phyloP scores from a whole-genome alignment of 2,888 invertebrate genomes.

The Flexamia atlantica region DNA sequence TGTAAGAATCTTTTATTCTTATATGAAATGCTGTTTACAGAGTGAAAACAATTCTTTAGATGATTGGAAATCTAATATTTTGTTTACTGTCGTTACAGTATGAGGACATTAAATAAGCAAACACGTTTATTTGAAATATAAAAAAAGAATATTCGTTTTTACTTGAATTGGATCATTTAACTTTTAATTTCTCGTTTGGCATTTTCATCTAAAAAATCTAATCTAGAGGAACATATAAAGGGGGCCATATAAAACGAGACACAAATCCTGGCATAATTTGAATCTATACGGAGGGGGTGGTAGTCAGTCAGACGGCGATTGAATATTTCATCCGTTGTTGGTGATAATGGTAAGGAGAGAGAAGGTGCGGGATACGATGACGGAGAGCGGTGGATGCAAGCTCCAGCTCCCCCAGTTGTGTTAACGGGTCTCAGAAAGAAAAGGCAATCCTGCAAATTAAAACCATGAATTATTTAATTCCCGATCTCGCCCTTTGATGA shows the following conservation, averaged over 20 bases:
- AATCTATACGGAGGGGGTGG: constrained; percentile 53
- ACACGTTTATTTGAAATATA: no score
- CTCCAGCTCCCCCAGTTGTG: constrained; percentile 57
- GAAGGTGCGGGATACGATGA: constrained; percentile 59
- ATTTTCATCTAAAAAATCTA: constrained; percentile 36
- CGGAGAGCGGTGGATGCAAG: constrained; percentile 53
- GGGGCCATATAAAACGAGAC: constrained; percentile 16
- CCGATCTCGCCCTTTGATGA: constrained; percentile 39
- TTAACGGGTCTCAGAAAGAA: constrained; percentile 51
- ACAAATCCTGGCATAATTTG: constrained; percentile 62
- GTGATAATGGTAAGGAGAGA: constrained; percentile 61
- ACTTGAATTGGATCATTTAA: no score
- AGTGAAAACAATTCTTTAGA: no score
- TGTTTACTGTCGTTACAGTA: no score
- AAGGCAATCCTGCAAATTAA: constrained; percentile 66
- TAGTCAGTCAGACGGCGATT: constrained; percentile 47
- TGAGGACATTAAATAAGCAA: no score
- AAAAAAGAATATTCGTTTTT: no score
- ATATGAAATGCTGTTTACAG: no score
- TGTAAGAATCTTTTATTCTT: no score
- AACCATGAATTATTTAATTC: constrained; percentile 65
- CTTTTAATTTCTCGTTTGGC: no score
- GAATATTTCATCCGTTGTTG: constrained; percentile 67
- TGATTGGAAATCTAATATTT: no score
- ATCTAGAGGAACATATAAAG: constrained; percentile 37